Percentiles rank a stretch among this genome's conserved stretches.
These are phyloP conservation scores for Siniperca knerii DNA, from an alignment of 2,113 vertebrate genomes.

Conservation along the genomic window DNA sequence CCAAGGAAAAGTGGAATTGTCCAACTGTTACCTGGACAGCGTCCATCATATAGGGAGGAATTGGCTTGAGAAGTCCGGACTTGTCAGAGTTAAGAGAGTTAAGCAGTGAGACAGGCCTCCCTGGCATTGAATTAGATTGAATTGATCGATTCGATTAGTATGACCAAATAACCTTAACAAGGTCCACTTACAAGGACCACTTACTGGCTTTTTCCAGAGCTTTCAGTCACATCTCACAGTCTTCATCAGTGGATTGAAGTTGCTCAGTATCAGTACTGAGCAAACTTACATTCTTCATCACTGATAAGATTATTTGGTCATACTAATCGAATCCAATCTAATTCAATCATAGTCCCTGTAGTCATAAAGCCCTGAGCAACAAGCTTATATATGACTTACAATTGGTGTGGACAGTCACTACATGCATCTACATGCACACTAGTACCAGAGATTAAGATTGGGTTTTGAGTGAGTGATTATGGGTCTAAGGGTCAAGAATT, in stretches of 20 bases:
- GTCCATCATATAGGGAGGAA: slow-evolving; percentile 46
- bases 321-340: no score
- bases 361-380: no score
- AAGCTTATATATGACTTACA: no score
- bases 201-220: neutral
- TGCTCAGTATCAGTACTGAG: neutral
- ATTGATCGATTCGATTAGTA: neutral
- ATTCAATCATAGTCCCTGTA: no score
- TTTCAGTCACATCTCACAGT: neutral
- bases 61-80: slow-evolving; percentile 52
- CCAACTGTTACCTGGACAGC: slow-evolving; percentile 50
- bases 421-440: no score
- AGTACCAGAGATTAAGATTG: no score
- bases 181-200: no score
- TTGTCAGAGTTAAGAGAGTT: slow-evolving; percentile 52
- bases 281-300: neutral
- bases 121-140: neutral
- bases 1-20: slow-evolving; percentile 58
- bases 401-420: no score
- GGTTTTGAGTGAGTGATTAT: no score
- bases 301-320: neutral
- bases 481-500: neutral
- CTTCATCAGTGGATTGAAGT: neutral
- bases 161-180: neutral
- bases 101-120: slow-evolving; percentile 1